Conservation (phyloP, 2,888 invertebrate genomes). For the Nomada hirtipes region DNA sequence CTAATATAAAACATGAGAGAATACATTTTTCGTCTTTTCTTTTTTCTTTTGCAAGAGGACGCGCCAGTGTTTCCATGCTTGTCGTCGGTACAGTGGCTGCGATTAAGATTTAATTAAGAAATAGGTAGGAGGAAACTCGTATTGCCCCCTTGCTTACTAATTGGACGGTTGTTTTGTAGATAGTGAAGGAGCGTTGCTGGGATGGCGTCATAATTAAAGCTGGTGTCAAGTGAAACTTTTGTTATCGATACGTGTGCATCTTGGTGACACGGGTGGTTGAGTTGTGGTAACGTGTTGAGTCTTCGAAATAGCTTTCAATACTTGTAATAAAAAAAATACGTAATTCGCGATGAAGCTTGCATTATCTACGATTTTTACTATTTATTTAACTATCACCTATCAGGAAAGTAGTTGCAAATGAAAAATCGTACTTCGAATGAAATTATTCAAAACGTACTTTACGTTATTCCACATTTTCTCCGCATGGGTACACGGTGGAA, state of each 20-base stretch:
- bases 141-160: not conserved
- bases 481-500: not conserved
- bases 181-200: not conserved
- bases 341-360: too few relatives aligned
- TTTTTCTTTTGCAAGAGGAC: too few relatives aligned
- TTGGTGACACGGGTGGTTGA: not conserved
- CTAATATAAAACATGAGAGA: too few relatives aligned
- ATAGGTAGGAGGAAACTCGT: not conserved
- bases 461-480: not conserved
- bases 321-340: too few relatives aligned
- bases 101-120: not conserved
- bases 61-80: not conserved
- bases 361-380: too few relatives aligned
- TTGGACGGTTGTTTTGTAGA: not conserved
- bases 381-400: too few relatives aligned
- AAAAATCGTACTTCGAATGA: not conserved
- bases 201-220: not conserved
- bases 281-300: not conserved
- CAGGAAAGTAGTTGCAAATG: too few relatives aligned
- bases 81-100: not conserved
- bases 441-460: not conserved
- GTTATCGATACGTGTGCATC: not conserved
- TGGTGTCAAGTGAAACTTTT: conserved; percentile 1
- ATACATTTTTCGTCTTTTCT: too few relatives aligned
- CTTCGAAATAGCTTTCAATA: not conserved